These are phyloP conservation scores for Patella ulyssiponensis DNA, from an alignment of 2,888 invertebrate species.

Conservation along the genomic window DNA sequence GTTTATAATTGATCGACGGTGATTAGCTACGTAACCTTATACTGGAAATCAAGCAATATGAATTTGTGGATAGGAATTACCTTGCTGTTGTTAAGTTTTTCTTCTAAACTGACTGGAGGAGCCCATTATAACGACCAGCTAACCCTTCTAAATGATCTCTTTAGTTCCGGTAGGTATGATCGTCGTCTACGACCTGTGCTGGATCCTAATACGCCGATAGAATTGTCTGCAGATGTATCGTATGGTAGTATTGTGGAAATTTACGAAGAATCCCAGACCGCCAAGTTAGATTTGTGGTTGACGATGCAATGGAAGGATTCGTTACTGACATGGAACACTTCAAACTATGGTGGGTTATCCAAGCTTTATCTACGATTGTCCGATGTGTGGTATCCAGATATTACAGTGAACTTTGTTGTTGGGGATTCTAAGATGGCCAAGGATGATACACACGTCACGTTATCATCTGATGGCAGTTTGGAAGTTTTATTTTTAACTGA, in stretches of 20 bases:
- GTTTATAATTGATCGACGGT: too few species aligned
- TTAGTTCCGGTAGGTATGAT: background rate
- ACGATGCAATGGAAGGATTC: background rate
- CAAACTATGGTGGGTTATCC: background rate
- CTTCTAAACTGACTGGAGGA: background rate
- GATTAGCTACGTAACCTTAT: too few species aligned
- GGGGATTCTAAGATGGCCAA: background rate
- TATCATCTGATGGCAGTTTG: background rate
- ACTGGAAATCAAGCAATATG: too few species aligned
- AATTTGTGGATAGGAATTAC: background rate
- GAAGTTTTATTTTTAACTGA: background rate
- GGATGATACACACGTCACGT: background rate
- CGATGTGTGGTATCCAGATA: background rate
- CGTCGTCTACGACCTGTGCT: background rate
- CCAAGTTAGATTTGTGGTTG: background rate
- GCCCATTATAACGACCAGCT: background rate
- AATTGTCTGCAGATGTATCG: background rate
- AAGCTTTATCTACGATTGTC: background rate
- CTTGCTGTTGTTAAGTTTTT: background rate
- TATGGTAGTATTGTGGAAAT: background rate
- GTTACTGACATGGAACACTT: background rate
- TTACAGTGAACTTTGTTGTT: background rate
- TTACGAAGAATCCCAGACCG: background rate
- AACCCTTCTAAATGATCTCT: background rate
- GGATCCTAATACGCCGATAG: background rate